phyloP scores from a whole-genome alignment of 1,140 invertebrate genomes.

The Leguminivora glycinivorella region DNA sequence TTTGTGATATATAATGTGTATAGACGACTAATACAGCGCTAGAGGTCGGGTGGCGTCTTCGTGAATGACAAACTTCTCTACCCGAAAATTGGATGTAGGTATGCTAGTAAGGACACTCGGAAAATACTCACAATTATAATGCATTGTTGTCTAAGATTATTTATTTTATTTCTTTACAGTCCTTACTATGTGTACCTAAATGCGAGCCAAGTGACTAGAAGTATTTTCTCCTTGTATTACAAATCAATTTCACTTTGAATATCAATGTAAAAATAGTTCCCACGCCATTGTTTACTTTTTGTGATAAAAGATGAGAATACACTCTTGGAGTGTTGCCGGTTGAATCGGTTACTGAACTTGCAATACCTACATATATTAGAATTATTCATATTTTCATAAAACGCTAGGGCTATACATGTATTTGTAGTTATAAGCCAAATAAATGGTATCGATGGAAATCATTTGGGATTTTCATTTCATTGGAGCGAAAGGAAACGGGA shows the following conservation, averaged over 20 bases:
- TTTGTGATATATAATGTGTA: no score
- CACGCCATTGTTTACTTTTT: background rate
- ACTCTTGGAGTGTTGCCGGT: background rate
- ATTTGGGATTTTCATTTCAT: constrained; percentile 28
- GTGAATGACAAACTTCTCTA: background rate
- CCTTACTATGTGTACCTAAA: no score
- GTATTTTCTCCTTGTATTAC: background rate
- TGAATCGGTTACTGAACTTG: constrained; percentile 14
- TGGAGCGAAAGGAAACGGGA: background rate
- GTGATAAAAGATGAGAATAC: constrained; percentile 1
- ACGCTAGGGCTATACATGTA: constrained; percentile 58
- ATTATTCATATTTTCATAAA: constrained; percentile 50
- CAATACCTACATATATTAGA: constrained; percentile 32
- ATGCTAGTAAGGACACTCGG: background rate
- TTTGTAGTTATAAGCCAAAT: constrained; percentile 63
- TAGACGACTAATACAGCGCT: no score
- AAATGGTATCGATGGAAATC: constrained; percentile 49
- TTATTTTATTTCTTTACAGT: background rate
- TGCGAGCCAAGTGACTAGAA: background rate
- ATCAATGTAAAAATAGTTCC: constrained; percentile 11
- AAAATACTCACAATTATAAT: background rate
- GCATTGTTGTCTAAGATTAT: background rate
- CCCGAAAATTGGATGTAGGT: background rate
- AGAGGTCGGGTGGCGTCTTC: no score
- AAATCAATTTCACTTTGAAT: constrained; percentile 1